Evolutionary conservation across 2,888 invertebrate genomes (phyloP), one percentile per base, ranked within the genome.

Genomic region (Aphidoletes aphidimyza): DNA sequence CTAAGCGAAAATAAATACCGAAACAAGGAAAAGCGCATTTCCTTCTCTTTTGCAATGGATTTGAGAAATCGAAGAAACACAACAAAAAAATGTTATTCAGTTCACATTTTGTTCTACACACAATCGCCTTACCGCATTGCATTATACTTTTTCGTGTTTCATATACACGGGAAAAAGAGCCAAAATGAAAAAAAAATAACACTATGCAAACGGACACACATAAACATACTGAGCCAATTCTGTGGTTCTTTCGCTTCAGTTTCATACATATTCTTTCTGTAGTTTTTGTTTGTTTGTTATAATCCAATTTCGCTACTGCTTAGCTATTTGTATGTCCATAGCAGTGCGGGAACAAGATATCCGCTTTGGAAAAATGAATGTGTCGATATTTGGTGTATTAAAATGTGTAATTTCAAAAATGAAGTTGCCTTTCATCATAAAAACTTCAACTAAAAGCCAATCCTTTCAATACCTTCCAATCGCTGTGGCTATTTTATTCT

Each of bases 61-160:
- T 8, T 47, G 19, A 11, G 17, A 17, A 47, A 47, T 8, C 5
- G 47, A 47, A 47, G 17, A 47, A 47, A 47, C 6, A 47, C 2
- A 11, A 47, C 19, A 69, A 69, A 30, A 14, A 30, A 11, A 17
- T 54, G 11, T n/a, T 1, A 54, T 69, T 69, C 30, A 11, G 30
- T 69, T 34, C 69, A 69, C 30, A 69, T 69, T 69, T 69, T 9
- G 17, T 69, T 69, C 69, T 11, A 69, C 14, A 42, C 42, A 30
- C 69, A 69, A 69, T 69, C 69, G 69, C 34, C 34, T 30, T 34
- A 34, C 30, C 69, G 69, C 69, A 14, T 69, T 69, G 69, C 69
- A 69, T 30, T 3, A 69, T 69, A 34, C 30, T 69, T 11, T 54
- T 54, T 54, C 0, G 69, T 11, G 14, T 69, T 14, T 34, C n/a